Evolutionary conservation across 2,888 invertebrate genomes (phyloP).

Genomic region (Noctuana brunneofusca): DNA sequence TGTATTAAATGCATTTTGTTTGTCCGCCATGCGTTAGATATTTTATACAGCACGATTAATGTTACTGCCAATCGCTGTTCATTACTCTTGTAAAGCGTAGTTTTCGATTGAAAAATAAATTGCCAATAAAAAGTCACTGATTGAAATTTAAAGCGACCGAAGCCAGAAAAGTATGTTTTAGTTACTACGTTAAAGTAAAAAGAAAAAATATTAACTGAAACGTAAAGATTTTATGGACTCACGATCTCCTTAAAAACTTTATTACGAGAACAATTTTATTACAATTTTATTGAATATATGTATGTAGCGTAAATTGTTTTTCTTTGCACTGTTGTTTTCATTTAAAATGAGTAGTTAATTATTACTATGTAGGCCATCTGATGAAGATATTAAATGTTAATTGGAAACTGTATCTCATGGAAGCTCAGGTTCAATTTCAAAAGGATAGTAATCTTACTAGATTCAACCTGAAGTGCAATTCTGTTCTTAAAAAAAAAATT

Average conservation of each 20-base stretch:
- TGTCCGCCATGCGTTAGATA: background rate
- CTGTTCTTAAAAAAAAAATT: too few species aligned
- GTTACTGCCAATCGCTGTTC: background rate
- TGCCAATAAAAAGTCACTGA: conserved; percentile 15
- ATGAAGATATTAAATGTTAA: too few species aligned
- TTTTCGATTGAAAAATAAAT: conserved; percentile 18
- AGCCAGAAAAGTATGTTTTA: conserved; percentile 5
- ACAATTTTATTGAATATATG: background rate
- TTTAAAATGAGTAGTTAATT: too few species aligned
- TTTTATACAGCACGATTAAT: background rate
- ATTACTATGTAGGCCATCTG: too few species aligned
- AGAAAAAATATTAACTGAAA: too few species aligned
- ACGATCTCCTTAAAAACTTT: background rate
- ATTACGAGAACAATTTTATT: background rate
- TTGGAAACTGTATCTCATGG: too few species aligned
- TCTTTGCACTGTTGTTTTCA: too few species aligned
- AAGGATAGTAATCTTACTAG: too few species aligned
- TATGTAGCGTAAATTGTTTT: too few species aligned
- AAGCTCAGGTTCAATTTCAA: too few species aligned
- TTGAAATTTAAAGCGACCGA: conserved; percentile 4
- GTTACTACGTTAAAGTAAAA: conserved; percentile 15
- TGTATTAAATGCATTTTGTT: too few species aligned
- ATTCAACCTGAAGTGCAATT: too few species aligned
- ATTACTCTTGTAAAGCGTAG: background rate
- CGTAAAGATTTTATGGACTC: conserved; percentile 1